Conservation (phyloP, 2,797 vertebrate genomes). For the Gallinago stenura region DNA sequence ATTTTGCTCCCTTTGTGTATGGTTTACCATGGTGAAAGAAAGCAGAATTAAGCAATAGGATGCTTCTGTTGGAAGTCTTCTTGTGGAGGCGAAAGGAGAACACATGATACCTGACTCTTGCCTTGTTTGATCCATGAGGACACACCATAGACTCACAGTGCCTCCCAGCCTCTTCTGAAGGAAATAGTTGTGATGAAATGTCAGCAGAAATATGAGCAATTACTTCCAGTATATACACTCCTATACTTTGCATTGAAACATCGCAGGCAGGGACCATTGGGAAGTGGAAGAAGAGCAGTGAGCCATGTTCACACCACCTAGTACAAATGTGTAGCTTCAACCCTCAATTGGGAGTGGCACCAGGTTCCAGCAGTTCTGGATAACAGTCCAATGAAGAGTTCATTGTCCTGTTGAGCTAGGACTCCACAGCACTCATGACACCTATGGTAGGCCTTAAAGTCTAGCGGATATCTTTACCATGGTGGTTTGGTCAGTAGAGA, state of each 20-base stretch:
- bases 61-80: background rate
- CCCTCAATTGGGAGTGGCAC: background rate
- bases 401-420: background rate
- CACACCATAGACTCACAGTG: background rate
- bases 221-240: background rate
- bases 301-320: background rate
- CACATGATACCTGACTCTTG: background rate
- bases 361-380: background rate
- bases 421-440: background rate
- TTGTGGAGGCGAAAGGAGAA: background rate
- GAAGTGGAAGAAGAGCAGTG: background rate
- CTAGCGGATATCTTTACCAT: background rate
- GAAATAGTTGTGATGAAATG: background rate
- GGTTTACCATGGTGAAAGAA: background rate
- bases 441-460: background rate
- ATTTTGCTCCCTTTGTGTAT: background rate
- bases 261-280: background rate
- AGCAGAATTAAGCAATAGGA: background rate
- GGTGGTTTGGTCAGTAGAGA: background rate
- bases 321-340: fast-evolving
- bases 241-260: background rate
- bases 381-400: background rate
- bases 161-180: background rate
- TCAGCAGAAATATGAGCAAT: background rate
- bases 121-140: background rate